phyloP scores from a whole-genome alignment of 2,113 vertebrate species.

The Porphyrio hochstetteri region DNA sequence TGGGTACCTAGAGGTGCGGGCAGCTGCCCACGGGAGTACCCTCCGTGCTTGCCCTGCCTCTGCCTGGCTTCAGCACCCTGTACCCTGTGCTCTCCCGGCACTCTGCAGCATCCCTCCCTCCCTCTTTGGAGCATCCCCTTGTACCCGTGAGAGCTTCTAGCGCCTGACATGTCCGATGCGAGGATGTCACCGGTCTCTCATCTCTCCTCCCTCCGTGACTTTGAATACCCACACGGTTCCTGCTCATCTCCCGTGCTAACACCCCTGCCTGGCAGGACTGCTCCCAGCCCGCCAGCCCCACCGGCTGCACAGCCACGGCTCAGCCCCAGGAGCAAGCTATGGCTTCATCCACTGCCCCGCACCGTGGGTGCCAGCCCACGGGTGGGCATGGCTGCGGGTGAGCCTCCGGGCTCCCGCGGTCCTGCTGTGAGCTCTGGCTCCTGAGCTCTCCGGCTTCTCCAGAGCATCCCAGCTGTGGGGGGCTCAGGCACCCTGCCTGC shows the following conservation, averaged over 20 bases:
- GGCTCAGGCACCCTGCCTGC: background rate
- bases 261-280: background rate
- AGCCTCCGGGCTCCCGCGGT: background rate
- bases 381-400: background rate
- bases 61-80: conserved; percentile 82
- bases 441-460: background rate
- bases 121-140: conserved; percentile 49
- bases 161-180: background rate
- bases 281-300: background rate
- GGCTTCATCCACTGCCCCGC: background rate
- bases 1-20: background rate
- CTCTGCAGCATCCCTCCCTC: conserved; percentile 49
- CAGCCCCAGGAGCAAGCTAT: background rate
- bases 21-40: background rate
- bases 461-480: background rate
- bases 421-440: background rate
- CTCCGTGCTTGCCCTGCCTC: background rate
- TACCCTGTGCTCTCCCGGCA: conserved; percentile 74
- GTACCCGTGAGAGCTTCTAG: no score
- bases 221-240: background rate
- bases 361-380: background rate
- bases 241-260: background rate
- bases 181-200: background rate
- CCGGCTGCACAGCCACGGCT: background rate
- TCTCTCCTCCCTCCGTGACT: background rate